Evolutionary conservation across 2,888 invertebrate genomes (phyloP).

Genomic region (Zaprionus lineosus): DNA sequence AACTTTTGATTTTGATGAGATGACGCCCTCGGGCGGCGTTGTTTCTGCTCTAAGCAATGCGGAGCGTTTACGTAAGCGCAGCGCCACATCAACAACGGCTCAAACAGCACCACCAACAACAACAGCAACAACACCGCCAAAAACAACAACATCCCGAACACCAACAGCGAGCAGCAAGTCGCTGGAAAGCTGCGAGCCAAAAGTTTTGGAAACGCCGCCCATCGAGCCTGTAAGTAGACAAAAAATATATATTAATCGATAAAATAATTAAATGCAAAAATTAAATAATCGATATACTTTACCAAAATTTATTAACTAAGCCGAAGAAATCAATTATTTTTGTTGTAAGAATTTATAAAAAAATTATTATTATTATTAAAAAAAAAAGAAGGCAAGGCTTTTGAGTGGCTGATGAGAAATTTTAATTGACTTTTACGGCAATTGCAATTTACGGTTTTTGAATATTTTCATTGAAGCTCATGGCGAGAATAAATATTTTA

Average conservation of each 20-base stretch:
- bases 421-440: too few species aligned
- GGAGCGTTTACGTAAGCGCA: constrained; percentile 59
- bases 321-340: too few species aligned
- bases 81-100: constrained; percentile 51
- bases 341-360: too few species aligned
- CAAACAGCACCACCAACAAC: constrained; percentile 16
- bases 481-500: too few species aligned
- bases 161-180: constrained; percentile 40
- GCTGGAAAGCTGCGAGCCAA: constrained; percentile 80
- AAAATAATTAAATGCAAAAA: not conserved
- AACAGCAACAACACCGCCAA: constrained; percentile 7
- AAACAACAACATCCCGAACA: constrained; percentile 13
- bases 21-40: constrained; percentile 62
- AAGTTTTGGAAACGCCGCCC: constrained; percentile 80
- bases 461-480: too few species aligned
- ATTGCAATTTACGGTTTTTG: too few species aligned
- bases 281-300: not conserved
- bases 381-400: too few species aligned
- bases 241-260: not conserved
- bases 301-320: too few species aligned
- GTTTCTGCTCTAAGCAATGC: constrained; percentile 58
- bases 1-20: constrained; percentile 65
- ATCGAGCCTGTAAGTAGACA: constrained; percentile 81
- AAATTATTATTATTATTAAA: too few species aligned
- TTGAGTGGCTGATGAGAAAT: too few species aligned